Percentiles rank a stretch among this genome's conserved stretches.
phyloP scores from a whole-genome alignment of 2,797 vertebrate genomes.

The Coracias cyanogaster region DNA sequence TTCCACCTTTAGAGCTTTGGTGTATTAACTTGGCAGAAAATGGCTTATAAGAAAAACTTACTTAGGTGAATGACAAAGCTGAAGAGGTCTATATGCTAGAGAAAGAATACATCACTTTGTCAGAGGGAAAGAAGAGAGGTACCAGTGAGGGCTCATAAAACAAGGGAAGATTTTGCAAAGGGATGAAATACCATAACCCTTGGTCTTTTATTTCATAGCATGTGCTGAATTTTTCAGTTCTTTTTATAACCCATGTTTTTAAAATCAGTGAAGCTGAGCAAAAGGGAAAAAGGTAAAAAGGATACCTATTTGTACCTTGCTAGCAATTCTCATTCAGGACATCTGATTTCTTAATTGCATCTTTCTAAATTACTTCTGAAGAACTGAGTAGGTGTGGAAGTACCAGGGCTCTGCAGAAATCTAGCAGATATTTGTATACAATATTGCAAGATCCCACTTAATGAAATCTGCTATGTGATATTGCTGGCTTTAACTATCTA shows the following conservation, averaged over 20 bases:
- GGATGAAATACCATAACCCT: not conserved
- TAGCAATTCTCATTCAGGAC: not conserved
- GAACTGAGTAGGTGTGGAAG: not conserved
- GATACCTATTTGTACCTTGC: not conserved
- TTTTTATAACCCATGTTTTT: not conserved
- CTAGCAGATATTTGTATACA: not conserved
- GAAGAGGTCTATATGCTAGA: not conserved
- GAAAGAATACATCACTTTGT: conserved; percentile 22
- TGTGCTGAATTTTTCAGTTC: not conserved
- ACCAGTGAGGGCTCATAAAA: conserved; percentile 9
- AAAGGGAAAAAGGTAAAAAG: not conserved
- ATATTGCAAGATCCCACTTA: not conserved
- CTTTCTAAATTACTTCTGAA: not conserved
- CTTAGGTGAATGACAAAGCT: conserved; percentile 30
- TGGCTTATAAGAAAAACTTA: conserved; percentile 21
- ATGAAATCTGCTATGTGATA: not conserved
- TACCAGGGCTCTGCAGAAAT: not conserved
- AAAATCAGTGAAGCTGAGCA: not conserved
- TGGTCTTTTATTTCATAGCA: not conserved
- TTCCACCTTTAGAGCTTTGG: conserved; percentile 43
- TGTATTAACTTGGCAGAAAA: conserved; percentile 61
- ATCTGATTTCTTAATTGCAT: not conserved
- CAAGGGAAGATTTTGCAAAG: not conserved
- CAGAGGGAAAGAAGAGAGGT: not conserved
- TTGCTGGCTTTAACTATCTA: not conserved